These are phyloP conservation scores for Podilymbus podiceps DNA, from an alignment of 2,113 vertebrate species.

Conservation along the genomic window DNA sequence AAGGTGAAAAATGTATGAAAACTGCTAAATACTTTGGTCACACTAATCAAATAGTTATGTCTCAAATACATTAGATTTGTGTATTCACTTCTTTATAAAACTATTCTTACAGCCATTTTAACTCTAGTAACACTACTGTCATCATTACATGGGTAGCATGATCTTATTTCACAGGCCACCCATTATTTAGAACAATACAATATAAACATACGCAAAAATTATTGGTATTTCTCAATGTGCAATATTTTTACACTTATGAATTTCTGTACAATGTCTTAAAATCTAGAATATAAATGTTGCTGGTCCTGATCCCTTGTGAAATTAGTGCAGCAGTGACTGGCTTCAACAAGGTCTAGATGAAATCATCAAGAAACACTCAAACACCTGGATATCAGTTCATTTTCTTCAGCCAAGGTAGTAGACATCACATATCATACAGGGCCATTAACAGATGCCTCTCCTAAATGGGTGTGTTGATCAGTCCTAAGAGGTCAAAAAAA, in stretches of 20 bases:
- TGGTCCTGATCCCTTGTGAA: conserved; percentile 93
- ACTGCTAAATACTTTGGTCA: conserved; percentile 87
- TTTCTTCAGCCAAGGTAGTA: conserved; percentile 72
- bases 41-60: conserved; percentile 85
- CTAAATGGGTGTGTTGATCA: conserved; percentile 77
- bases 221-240: conserved; percentile 89
- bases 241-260: conserved; percentile 84
- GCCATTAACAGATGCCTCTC: conserved; percentile 85
- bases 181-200: conserved; percentile 91
- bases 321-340: conserved; percentile 81
- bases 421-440: conserved; percentile 83
- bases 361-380: conserved; percentile 72
- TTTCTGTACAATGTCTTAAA: conserved; percentile 92
- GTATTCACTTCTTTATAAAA: conserved; percentile 98
- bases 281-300: conserved; percentile 89
- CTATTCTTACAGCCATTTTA: conserved; percentile 98
- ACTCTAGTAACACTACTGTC: conserved; percentile 94
- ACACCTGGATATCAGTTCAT: conserved; percentile 72
- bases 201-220: conserved; percentile 95
- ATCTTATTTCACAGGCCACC: conserved; percentile 88
- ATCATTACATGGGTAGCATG: conserved; percentile 89
- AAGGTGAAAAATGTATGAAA: conserved; percentile 82
- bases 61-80: conserved; percentile 87
- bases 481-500: conserved; percentile 70
- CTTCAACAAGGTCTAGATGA: conserved; percentile 72